Conservation (phyloP, 2,113 vertebrate species). For the Lutjanus erythropterus region DNA sequence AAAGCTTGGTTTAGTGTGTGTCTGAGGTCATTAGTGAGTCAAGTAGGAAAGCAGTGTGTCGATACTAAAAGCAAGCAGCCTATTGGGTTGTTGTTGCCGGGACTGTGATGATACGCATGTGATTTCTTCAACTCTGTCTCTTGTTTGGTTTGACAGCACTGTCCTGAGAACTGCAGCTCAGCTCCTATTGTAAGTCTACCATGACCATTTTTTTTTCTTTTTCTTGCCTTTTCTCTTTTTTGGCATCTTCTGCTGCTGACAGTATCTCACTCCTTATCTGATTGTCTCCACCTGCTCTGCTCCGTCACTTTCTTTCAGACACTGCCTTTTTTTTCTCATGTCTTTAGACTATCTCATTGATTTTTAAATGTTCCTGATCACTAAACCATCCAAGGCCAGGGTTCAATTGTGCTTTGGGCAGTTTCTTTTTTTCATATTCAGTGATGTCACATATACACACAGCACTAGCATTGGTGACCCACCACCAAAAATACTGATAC, state of each 20-base stretch:
- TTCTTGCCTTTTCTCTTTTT: too few species aligned
- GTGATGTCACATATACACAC: too few species aligned
- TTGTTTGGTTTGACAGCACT: constrained; percentile 33
- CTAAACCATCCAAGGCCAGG: too few species aligned
- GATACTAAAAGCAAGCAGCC: background rate
- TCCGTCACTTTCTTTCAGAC: background rate
- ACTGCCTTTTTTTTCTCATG: background rate
- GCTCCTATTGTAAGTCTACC: constrained; percentile 36
- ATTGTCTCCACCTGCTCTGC: background rate
- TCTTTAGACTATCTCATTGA: background rate
- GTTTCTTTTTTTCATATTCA: background rate
- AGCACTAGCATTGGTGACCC: background rate
- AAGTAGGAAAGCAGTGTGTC: background rate
- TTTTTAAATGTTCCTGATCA: background rate
- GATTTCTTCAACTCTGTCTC: background rate
- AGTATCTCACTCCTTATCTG: background rate
- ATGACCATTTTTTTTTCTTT: background rate
- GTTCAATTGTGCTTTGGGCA: background rate
- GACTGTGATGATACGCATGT: background rate
- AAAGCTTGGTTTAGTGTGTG: background rate
- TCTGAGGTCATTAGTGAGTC: background rate
- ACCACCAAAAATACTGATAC: too few species aligned
- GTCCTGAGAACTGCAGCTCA: background rate
- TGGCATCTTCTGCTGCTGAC: background rate
- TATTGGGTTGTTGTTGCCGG: background rate